These are phyloP conservation scores for Scytalopus superciliaris DNA, from an alignment of 2,113 vertebrate species.

Conservation along the genomic window DNA sequence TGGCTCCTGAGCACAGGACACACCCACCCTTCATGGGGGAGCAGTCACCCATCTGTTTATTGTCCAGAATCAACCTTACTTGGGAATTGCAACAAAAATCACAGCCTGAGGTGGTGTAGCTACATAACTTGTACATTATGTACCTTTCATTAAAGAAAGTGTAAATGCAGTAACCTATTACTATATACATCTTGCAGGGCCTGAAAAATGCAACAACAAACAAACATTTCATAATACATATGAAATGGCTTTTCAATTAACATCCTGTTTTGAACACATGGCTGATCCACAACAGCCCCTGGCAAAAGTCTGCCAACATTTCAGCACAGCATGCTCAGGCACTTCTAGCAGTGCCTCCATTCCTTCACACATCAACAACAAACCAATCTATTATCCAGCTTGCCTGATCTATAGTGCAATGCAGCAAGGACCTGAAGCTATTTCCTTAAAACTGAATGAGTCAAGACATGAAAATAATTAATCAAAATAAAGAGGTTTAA, in stretches of 20 bases:
- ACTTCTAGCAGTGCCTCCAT: constrained; percentile 37
- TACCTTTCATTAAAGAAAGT: constrained; percentile 3
- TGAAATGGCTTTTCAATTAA: constrained; percentile 46
- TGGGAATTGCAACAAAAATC: background rate
- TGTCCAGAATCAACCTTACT: background rate
- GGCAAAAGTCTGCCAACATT: constrained; percentile 38
- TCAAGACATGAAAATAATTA: constrained; percentile 72
- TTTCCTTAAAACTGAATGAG: constrained; percentile 66
- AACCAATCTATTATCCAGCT: constrained; percentile 60
- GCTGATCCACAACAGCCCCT: constrained; percentile 25
- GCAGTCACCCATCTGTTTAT: background rate
- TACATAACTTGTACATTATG: background rate
- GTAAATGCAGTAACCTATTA: background rate
- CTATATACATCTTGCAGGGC: background rate
- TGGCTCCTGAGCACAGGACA: background rate
- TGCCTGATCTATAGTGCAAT: constrained; percentile 38
- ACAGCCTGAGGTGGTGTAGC: background rate
- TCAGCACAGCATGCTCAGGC: constrained; percentile 25
- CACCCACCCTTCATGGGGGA: background rate
- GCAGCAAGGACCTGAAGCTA: constrained; percentile 50
- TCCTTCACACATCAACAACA: constrained; percentile 46
- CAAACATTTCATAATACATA: constrained; percentile 43
- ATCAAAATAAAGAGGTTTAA: constrained; percentile 62
- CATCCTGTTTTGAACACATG: constrained; percentile 34
- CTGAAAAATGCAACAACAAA: constrained; percentile 45